Evolutionary conservation across 2,888 invertebrate species (phyloP), one percentile per base, ranked within the genome.

Genomic region (Tribolium freemani): DNA sequence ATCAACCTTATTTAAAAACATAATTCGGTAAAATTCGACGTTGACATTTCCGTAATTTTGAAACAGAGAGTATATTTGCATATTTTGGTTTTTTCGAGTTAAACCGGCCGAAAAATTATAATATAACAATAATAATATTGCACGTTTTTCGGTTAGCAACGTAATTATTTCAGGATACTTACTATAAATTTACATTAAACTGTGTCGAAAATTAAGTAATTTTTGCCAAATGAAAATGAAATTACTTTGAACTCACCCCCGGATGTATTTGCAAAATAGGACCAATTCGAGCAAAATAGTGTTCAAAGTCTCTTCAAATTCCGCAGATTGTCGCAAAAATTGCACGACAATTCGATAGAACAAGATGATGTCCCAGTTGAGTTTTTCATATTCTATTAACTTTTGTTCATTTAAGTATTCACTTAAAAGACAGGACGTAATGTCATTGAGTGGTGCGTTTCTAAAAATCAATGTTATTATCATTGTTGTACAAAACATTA

Each of bases 271-370:
- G 76, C 93, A 93, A 76, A 95, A 93, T 16, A 89, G 88, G 0
- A 93, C 90, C 63, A 94, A 84, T 80, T 94, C 94, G 0, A 96
- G 96, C 53, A 93, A 80, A 61, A 93, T 86, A 2, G 85, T 86
- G 54, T 92, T 91, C 53, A 92, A 82, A 0, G 90, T 89, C 16
- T 91, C 91, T 53, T 87, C 87, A 63, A 80, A 84, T 6, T 84
- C 85, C 72, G 83, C 81, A 13, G 83, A 79, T 48, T 85, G 81
- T 56, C 82, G 81, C 2, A 91, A 81, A 83, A 89, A 88, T 72
- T 89, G 86, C 51, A 90, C 87, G 21, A 92, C 85, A 76, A 88
- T 88, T 53, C 89, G 87, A 93, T 93, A 94, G 79, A 90, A 92
- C 46, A 91, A 85, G 0, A 89, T 88, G 50, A 85, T 86, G 81